These are phyloP conservation scores for Augochlora pura DNA, from an alignment of 1,140 invertebrate species.

Conservation along the genomic window DNA sequence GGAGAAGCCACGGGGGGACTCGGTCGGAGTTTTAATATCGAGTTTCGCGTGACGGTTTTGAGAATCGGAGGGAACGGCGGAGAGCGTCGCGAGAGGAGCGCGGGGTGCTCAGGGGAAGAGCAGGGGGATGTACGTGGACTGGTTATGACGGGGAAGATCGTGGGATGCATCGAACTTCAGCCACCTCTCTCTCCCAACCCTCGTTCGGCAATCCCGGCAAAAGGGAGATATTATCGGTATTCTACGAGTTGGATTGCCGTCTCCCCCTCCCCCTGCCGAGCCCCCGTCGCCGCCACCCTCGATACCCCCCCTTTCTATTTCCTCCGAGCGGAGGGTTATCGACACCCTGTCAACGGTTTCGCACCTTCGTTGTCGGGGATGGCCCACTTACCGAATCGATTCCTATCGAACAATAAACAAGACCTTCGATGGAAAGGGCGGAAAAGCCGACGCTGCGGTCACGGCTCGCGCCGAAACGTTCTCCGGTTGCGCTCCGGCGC, in stretches of 20 bases:
- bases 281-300: not conserved
- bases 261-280: not conserved
- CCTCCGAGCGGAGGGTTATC: constrained; percentile 57
- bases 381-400: constrained; percentile 64
- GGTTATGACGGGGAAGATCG: constrained; percentile 46
- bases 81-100: not conserved
- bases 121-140: constrained; percentile 38
- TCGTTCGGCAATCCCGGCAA: constrained; percentile 14
- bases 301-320: constrained; percentile 55
- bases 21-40: constrained; percentile 50
- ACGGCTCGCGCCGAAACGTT: not conserved
- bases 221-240: constrained; percentile 62
- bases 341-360: constrained; percentile 65
- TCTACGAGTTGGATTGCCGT: constrained; percentile 58
- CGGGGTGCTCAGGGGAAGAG: not conserved
- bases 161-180: constrained; percentile 24
- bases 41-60: constrained; percentile 45
- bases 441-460: constrained; percentile 3
- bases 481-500: not conserved
- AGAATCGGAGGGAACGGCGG: constrained; percentile 40
- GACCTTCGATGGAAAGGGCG: not conserved
- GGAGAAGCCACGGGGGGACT: not conserved
- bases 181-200: not conserved
- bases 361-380: constrained; percentile 46
- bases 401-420: constrained; percentile 62